Percentiles rank a stretch among this genome's conserved stretches.
These are phyloP conservation scores for Blastomussa wellsi DNA, from an alignment of 92 coral and sea anemone genomes.

Conservation along the genomic window DNA sequence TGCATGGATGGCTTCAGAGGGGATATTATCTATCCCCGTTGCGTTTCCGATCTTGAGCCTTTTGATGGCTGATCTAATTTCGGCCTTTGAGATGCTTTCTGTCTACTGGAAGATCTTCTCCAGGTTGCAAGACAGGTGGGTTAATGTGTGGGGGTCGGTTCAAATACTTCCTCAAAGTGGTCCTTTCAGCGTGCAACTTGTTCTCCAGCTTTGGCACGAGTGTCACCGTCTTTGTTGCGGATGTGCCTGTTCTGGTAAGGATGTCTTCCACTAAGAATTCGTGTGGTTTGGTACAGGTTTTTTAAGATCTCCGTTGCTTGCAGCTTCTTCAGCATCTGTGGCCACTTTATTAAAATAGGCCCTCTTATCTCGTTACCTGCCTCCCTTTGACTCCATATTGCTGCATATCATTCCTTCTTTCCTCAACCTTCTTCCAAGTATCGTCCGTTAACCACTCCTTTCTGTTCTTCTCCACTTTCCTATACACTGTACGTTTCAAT, in stretches of 20 bases:
- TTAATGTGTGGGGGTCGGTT: background rate
- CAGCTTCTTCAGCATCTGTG: constrained; percentile 10
- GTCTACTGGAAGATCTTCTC: background rate
- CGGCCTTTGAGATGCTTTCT: background rate
- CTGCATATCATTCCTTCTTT: background rate
- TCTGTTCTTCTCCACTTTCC: constrained; percentile 10
- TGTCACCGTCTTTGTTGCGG: background rate
- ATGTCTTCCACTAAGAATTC: background rate
- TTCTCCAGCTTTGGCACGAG: background rate
- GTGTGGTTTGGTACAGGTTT: background rate
- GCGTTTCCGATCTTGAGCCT: constrained; percentile 4
- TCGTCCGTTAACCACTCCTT: background rate
- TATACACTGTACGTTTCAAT: background rate
- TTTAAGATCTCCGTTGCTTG: background rate
- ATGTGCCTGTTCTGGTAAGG: background rate
- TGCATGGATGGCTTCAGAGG: background rate
- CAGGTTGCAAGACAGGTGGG: background rate
- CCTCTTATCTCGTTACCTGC: constrained; percentile 2
- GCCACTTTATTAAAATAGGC: constrained; percentile 8
- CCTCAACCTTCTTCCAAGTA: background rate
- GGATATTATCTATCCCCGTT: background rate
- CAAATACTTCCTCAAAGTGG: constrained; percentile 13
- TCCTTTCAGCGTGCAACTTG: constrained; percentile 18
- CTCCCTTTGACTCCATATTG: background rate
- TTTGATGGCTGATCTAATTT: constrained; percentile 1